Evolutionary conservation across 2,888 invertebrate genomes (phyloP), one percentile per base, ranked within the genome.

Genomic region (Sesamia inferens): DNA sequence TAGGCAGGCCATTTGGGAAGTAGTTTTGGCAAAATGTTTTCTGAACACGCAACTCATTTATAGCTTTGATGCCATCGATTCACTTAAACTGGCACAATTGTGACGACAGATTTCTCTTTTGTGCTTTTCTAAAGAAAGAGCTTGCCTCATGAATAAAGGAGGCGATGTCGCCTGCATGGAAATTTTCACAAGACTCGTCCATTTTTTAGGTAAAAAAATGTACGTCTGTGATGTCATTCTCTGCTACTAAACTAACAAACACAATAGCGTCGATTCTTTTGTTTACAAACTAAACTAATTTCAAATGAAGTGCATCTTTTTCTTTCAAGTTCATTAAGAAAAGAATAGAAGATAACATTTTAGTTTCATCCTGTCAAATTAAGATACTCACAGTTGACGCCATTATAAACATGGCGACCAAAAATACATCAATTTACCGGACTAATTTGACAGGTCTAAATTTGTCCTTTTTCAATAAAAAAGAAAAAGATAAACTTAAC

Each of bases 1-100:
- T 87, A 88, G 88, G 85, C 79, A 83, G 87, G 73, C 85, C 83
- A 89, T 89, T 88, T 88, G 84, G 85, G 79, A 71, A 81, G 83
- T 77, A 79, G 84, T 87, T 86, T 84, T 69, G 82, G 72, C 84
- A 73, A 88, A 90, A 91, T 87, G 81, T 84, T 74, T 71, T 81
- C 71, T 77, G 55, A 86, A 76, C 91, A 92, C 90, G 90, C 90
- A 79, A 83, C 59, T 74, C 51, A 78, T 83, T 81, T 83, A 71
- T 81, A 69, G 71, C 66, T 74, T 76, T 67, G 70, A 76, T 77
- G 65, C 64, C 69, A 77, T 84, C 74, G 71, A 73, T 77, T 77
- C 68, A 68, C 68, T 70, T 68, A 74, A 73, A 66, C 67, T 19
- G 54, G 58, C 64, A 69, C 68, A 79, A 69, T 59, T 74, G 71